Percentiles rank a stretch among this genome's conserved stretches.
Conservation (phyloP, 2,797 vertebrate species). For the Microctenopoma steveboyesi region DNA sequence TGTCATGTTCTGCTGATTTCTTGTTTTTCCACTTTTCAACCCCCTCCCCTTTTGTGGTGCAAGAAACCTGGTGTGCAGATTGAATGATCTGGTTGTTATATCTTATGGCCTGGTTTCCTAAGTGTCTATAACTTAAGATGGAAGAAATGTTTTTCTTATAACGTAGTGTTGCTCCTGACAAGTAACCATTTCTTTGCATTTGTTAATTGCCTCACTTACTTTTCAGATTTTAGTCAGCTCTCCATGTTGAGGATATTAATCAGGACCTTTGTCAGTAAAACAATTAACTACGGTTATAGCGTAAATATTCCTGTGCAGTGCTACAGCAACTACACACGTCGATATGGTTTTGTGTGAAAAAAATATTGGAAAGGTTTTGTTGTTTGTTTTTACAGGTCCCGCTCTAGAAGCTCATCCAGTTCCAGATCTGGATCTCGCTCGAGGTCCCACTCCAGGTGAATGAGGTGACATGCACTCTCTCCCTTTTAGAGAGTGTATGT, state of each 20-base stretch:
- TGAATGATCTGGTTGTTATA: background rate
- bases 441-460: constrained; percentile 99
- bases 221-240: background rate
- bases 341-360: constrained; percentile 55
- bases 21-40: constrained; percentile 47
- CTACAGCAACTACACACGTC: background rate
- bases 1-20: constrained; percentile 61
- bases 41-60: constrained; percentile 28
- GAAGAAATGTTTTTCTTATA: constrained; percentile 8
- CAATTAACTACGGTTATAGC: background rate
- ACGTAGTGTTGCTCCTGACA: background rate
- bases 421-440: constrained; percentile 97
- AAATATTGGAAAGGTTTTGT: constrained; percentile 87
- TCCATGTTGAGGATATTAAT: background rate
- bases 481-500: constrained; percentile 87
- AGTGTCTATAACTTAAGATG: background rate
- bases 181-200: background rate
- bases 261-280: background rate
- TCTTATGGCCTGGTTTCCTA: background rate
- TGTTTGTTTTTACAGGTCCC: constrained; percentile 94
- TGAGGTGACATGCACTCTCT: constrained; percentile 95
- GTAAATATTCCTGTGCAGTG: background rate
- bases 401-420: constrained; percentile 95
- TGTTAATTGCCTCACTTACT: background rate
- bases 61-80: constrained; percentile 25